Percentiles rank a stretch among this genome's conserved stretches.
Evolutionary conservation across 2,888 invertebrate species (phyloP).

Genomic region (Macrophya annulata): DNA sequence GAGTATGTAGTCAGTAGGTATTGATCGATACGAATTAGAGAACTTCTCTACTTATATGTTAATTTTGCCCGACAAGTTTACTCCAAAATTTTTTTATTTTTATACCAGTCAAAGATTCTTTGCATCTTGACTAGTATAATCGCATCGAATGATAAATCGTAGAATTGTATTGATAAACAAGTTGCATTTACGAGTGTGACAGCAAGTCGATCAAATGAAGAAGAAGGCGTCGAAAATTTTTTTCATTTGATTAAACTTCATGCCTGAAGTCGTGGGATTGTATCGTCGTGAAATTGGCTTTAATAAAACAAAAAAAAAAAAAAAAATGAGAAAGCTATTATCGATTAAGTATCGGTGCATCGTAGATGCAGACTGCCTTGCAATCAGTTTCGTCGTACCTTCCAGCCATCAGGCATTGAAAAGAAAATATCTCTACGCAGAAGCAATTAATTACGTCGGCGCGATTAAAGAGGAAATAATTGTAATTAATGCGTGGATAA

Average conservation of each 20-base stretch:
- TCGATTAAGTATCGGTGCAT: slow-evolving; percentile 33
- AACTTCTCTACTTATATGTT: background rate
- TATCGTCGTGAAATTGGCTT: background rate
- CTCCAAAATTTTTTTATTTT: background rate
- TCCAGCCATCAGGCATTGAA: background rate
- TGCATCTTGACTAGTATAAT: background rate
- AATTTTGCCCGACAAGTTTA: background rate
- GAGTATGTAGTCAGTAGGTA: too few species aligned
- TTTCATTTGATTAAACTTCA: background rate
- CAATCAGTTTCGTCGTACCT: slow-evolving; percentile 21
- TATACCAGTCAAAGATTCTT: background rate
- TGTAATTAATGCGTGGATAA: slow-evolving; percentile 67
- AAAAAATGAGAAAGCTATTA: slow-evolving; percentile 28
- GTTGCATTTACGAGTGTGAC: background rate
- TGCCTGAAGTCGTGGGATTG: background rate
- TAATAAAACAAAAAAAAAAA: background rate
- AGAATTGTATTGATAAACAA: slow-evolving; percentile 1
- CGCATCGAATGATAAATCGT: background rate
- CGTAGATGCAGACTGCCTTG: slow-evolving; percentile 21
- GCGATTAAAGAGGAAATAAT: slow-evolving; percentile 69
- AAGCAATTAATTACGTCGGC: slow-evolving; percentile 67
- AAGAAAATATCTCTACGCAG: slow-evolving; percentile 24
- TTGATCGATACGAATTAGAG: too few species aligned
- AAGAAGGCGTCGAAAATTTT: background rate
- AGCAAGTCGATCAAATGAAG: background rate